Base-by-base conservation (phyloP, 2,113 vertebrate genomes). In the Labrus mixtus region DNA sequence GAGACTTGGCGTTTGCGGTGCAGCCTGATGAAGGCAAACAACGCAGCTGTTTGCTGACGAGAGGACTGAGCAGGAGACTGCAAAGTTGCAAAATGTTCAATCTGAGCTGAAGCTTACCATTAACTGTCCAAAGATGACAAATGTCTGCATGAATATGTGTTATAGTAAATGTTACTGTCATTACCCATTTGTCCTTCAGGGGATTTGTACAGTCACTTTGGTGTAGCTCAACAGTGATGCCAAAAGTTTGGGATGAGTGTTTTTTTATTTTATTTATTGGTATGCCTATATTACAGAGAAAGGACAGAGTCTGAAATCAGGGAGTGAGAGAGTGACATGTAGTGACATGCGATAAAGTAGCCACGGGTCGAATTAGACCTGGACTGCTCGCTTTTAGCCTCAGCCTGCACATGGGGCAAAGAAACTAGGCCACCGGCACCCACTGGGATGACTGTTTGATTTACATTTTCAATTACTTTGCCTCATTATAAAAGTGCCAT, bases 1-100 rank as follows among this genome's bases (percentile, higher is more conserved):
- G 84, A 85, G 67, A 79, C 85, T 89, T 68, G 75, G 84, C 81
- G 83, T 86, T 88, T 88, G 93, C 19, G 89, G 88, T 69, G 54
- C 37, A 53, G 86, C 72, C 81, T 85, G 82, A 90, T 81, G 84
- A 89, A 87, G 84, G 68, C 72, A 88, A 93, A 93, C 88, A 90
- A 87, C 80, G 79, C 86, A 63, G 62, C 89, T 91, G 74, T 89
- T 66, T 66, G 68, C 56, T 73, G 84, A 76, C 59, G 29, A 84
- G 76, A 60, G 73, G 76, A 80, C 0, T 43, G 54, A 58, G 72
- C 51, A 13, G 51, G 59, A 70, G 56, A 43, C 11, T 16, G 72
- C 48, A 81, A 81, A 78, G 68, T 83, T 68, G 51, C 19, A 50
- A 62, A 22, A 64, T 2, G 22, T 59, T 60, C 15, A 8, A 56